Percentiles rank a stretch among this genome's conserved stretches.
phyloP scores from a whole-genome alignment of 2,797 vertebrate species.

The Sarcoramphus papa region DNA sequence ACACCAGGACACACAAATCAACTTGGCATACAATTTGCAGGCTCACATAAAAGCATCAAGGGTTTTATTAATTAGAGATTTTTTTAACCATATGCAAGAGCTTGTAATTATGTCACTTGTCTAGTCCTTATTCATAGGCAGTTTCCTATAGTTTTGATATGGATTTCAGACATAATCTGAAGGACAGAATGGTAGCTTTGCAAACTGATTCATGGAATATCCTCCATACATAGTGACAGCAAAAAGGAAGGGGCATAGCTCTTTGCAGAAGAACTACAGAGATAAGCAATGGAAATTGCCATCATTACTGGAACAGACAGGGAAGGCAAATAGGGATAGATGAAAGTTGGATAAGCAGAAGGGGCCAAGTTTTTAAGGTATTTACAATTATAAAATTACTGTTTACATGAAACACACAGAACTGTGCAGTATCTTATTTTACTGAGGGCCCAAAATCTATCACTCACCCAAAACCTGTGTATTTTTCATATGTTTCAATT shows the following conservation, averaged over 20 bases:
- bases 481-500: constrained; percentile 24
- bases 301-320: not conserved
- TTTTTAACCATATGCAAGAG: not conserved
- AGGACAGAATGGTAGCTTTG: not conserved
- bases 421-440: not conserved
- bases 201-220: not conserved
- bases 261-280: not conserved
- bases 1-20: not conserved
- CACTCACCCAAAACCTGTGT: not conserved
- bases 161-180: not conserved
- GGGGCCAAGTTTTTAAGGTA: not conserved
- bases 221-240: not conserved
- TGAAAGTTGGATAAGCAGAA: not conserved
- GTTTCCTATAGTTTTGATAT: not conserved
- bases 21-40: not conserved
- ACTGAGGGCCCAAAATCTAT: not conserved
- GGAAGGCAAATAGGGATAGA: not conserved
- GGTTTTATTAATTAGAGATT: not conserved
- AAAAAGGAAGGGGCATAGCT: not conserved
- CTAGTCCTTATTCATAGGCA: not conserved
- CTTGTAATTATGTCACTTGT: not conserved
- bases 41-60: not conserved
- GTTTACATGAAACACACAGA: not conserved
- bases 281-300: not conserved
- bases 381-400: not conserved